These are phyloP conservation scores for Coendou prehensilis DNA, from an alignment of 2,797 vertebrate species.

Conservation along the genomic window DNA sequence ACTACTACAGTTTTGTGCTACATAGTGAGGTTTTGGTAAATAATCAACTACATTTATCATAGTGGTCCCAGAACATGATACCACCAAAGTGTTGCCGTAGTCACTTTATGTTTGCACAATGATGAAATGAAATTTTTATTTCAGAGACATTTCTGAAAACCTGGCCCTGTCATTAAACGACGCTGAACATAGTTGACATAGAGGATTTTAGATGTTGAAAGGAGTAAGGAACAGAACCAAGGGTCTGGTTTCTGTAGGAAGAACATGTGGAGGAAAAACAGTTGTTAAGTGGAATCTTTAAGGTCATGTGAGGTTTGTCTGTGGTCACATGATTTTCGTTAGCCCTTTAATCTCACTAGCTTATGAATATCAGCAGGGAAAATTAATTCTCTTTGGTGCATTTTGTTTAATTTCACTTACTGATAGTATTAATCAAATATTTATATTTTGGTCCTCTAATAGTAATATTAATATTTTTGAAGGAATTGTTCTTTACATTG, in stretches of 20 bases:
- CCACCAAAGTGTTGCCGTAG: no score
- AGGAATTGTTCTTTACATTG: neutral
- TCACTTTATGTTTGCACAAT: neutral
- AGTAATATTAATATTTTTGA: neutral
- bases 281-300: neutral
- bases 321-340: neutral
- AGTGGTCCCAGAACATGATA: neutral
- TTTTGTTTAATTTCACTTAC: constrained; percentile 13
- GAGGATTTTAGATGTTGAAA: neutral
- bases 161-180: neutral
- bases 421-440: constrained; percentile 11
- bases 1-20: neutral
- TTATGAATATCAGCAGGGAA: neutral
- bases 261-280: neutral
- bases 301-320: neutral
- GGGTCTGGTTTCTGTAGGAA: neutral
- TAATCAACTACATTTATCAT: neutral
- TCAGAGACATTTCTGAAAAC: neutral
- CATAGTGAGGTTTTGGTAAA: neutral
- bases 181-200: neutral
- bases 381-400: neutral
- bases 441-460: neutral
- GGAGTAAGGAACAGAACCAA: neutral
- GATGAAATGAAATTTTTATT: neutral
- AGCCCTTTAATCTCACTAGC: neutral